Base-by-base conservation (phyloP, 2,797 vertebrate species). In the Hapalemur alaotrensis region DNA sequence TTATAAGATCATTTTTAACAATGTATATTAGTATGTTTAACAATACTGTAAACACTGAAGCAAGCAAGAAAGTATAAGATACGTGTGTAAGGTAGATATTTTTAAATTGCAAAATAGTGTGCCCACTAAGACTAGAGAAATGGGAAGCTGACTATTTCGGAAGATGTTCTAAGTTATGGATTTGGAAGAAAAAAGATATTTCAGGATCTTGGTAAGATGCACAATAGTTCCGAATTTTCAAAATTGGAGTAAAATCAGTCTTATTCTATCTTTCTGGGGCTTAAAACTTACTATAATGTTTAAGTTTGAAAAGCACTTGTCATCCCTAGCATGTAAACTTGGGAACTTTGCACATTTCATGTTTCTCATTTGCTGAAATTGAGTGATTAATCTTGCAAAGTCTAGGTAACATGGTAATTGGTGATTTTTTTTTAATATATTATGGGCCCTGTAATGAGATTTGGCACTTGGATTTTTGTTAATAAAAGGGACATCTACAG, bases 361-460 rank as follows among this genome's bases (percentile, higher is more conserved):
- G 69, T 97, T 98, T 97, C 83, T 98, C 92, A 91, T 96, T 95
- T 84, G 97, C 95, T 98, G 97, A 98, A 98, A 98, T 95, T 84
- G 96, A 98, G 69, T 98, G 98, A 98, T 99, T 99, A 99, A 98
- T 99, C 99, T 99, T 99, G 99, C 99, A 99, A 99, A 99, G 98
- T 99, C 98, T 98, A 98, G 97, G 87, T 96, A 96, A 96, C 95
- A 96, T 96, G 98, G 98, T 98, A 98, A 97, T 97, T 97, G 93
- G 94, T 93, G 35, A 89, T 93, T 67, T 83, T 43, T 43, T 97
- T 98, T 69, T 97, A 97, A 85, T 96, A 97, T 97, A 65, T 96
- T 97, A 97, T 98, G 96, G 96, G 97, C 97, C 93, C 97, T 98
- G 98, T 99, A 97, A 94, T 98, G 97, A 98, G 95, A 98, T 98